Conservation (phyloP, 2,113 vertebrate species). For the Xenopus tropicalis region DNA sequence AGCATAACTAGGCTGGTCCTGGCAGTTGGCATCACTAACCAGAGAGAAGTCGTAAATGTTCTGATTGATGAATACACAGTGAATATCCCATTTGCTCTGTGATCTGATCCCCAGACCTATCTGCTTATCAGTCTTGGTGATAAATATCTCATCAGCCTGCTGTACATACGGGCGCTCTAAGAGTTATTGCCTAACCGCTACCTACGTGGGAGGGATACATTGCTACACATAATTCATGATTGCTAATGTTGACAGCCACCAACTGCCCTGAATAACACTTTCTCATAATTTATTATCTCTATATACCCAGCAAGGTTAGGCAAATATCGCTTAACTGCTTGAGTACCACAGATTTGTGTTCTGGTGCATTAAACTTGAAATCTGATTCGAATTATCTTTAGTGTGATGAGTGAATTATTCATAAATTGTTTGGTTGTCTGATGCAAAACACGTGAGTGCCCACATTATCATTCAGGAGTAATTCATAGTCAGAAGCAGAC, state of each 20-base stretch:
- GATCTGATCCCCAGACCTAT: conserved; percentile 17
- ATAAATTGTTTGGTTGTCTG: background rate
- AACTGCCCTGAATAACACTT: conserved; percentile 8
- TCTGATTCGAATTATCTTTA: background rate
- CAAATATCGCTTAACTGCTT: background rate
- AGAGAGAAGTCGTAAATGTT: background rate
- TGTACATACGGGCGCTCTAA: conserved; percentile 13
- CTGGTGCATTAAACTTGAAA: background rate
- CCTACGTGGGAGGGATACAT: background rate
- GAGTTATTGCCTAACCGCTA: conserved; percentile 14
- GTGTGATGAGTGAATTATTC: background rate
- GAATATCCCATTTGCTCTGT: conserved; percentile 27
- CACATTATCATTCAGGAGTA: background rate
- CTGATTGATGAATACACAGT: conserved; percentile 11
- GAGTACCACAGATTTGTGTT: background rate
- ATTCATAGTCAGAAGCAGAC: background rate
- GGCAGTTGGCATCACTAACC: conserved; percentile 15
- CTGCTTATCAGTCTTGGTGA: conserved; percentile 17
- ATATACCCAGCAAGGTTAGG: background rate
- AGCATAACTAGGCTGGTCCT: too few relatives aligned
- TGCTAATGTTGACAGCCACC: conserved; percentile 9
- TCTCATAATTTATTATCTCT: conserved; percentile 16
- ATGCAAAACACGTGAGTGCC: background rate
- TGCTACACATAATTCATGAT: conserved; percentile 10
- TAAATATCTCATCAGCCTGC: conserved; percentile 29